These are phyloP conservation scores for Cyprinella venusta DNA, from an alignment of 2,797 vertebrate species.

Conservation along the genomic window DNA sequence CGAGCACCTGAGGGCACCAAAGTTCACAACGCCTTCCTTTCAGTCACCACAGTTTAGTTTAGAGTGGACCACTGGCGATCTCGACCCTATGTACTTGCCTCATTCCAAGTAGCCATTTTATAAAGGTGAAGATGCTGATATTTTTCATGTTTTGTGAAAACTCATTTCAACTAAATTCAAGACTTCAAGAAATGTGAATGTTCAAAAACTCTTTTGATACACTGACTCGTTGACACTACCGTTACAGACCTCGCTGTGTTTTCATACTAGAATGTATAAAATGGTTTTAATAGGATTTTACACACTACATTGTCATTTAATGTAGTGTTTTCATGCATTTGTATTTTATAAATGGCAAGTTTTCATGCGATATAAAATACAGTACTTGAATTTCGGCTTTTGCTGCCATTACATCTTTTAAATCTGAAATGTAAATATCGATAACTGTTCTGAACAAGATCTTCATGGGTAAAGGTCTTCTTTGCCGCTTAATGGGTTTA, in stretches of 20 bases:
- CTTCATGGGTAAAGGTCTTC: slow-evolving; percentile 24
- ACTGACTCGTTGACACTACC: slow-evolving; percentile 26
- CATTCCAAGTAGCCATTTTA: slow-evolving; percentile 92
- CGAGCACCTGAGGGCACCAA: slow-evolving; percentile 90
- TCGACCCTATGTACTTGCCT: slow-evolving; percentile 78
- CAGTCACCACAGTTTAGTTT: slow-evolving; percentile 93
- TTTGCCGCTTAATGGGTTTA: slow-evolving; percentile 50
- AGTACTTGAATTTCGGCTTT: slow-evolving; percentile 55
- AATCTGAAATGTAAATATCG: slow-evolving; percentile 49
- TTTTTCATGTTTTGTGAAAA: slow-evolving; percentile 93
- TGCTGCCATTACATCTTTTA: slow-evolving; percentile 41
- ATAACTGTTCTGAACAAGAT: slow-evolving; percentile 22
- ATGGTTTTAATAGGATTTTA: slow-evolving; percentile 35
- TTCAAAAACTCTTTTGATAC: slow-evolving; percentile 52
- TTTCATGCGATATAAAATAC: slow-evolving; percentile 40
- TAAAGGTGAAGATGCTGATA: slow-evolving; percentile 76
- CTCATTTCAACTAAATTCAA: slow-evolving; percentile 69
- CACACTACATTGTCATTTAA: slow-evolving; percentile 31
- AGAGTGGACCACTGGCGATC: no score
- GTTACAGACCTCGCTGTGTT: slow-evolving; percentile 49
- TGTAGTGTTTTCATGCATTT: slow-evolving; percentile 39
- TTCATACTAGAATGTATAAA: slow-evolving; percentile 53
- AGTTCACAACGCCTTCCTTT: slow-evolving; percentile 95
- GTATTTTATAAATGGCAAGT: slow-evolving; percentile 46
- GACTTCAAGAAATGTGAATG: slow-evolving; percentile 52